These are phyloP conservation scores for Gymnocheta viridis DNA, from an alignment of 2,888 invertebrate genomes.

Conservation along the genomic window DNA sequence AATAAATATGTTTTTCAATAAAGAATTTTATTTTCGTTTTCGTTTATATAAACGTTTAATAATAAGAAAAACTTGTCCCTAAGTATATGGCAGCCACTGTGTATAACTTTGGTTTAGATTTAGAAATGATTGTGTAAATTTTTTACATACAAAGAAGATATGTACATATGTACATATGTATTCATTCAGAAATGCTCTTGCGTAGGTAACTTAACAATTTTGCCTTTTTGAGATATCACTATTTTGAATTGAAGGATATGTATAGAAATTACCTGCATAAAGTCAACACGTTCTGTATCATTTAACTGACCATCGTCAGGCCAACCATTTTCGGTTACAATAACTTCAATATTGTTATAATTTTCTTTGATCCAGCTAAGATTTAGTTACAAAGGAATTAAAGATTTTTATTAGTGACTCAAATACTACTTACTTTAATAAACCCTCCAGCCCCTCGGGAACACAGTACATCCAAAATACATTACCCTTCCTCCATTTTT, in stretches of 20 bases:
- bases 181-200: too few relatives aligned
- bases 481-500: constrained; percentile 75
- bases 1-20: too few relatives aligned
- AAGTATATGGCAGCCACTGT: too few relatives aligned
- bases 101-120: too few relatives aligned
- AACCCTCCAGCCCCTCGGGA: constrained; percentile 74
- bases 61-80: too few relatives aligned
- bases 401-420: not conserved
- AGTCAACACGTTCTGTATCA: constrained; percentile 78
- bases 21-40: too few relatives aligned
- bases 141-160: too few relatives aligned
- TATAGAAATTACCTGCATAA: constrained; percentile 72
- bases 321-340: constrained; percentile 85
- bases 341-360: constrained; percentile 84
- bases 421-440: constrained; percentile 70
- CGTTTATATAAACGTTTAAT: too few relatives aligned
- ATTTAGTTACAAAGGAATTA: not conserved
- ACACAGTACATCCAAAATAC: constrained; percentile 77
- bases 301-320: constrained; percentile 81
- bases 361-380: constrained; percentile 83
- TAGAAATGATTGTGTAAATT: too few relatives aligned
- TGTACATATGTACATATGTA: too few relatives aligned
- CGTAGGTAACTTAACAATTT: not conserved
- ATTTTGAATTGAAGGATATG: not conserved
- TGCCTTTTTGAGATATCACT: not conserved